phyloP scores from a whole-genome alignment of 2,113 vertebrate genomes.

The Pluvialis apricaria region DNA sequence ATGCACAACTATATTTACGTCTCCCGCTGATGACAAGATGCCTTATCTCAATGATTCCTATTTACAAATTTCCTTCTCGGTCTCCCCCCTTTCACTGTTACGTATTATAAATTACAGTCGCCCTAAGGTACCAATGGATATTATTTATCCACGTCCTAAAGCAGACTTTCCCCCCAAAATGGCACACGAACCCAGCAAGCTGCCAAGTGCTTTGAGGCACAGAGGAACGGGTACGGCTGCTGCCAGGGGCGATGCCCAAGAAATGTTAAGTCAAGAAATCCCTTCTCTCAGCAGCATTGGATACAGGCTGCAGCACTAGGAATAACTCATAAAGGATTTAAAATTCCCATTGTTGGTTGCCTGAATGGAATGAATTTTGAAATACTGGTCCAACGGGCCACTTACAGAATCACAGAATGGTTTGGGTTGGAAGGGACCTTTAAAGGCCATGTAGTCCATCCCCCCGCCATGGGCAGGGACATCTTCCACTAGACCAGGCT shows the following conservation, averaged over 20 bases:
- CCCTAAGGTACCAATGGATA: neutral
- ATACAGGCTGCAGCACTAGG: neutral
- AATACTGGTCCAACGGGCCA: fast-evolving
- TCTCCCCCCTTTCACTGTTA: neutral
- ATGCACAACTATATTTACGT: neutral
- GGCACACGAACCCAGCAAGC: fast-evolving
- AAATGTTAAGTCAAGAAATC: fast-evolving
- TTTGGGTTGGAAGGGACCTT: neutral
- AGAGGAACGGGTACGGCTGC: neutral
- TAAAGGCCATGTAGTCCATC: neutral
- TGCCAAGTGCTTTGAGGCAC: neutral
- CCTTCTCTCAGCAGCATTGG: neutral
- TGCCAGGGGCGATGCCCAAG: neutral
- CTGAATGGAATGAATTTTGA: neutral
- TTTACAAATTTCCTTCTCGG: neutral
- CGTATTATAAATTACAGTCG: neutral
- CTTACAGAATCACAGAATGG: neutral
- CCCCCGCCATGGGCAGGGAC: neutral
- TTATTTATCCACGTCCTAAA: neutral
- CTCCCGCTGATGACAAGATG: neutral
- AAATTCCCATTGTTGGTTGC: neutral
- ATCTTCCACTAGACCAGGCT: neutral
- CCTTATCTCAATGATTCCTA: neutral
- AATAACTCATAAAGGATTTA: neutral
- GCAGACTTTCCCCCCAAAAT: neutral